phyloP scores from a whole-genome alignment of 2,113 vertebrate genomes.

The Beaufortia kweichowensis region DNA sequence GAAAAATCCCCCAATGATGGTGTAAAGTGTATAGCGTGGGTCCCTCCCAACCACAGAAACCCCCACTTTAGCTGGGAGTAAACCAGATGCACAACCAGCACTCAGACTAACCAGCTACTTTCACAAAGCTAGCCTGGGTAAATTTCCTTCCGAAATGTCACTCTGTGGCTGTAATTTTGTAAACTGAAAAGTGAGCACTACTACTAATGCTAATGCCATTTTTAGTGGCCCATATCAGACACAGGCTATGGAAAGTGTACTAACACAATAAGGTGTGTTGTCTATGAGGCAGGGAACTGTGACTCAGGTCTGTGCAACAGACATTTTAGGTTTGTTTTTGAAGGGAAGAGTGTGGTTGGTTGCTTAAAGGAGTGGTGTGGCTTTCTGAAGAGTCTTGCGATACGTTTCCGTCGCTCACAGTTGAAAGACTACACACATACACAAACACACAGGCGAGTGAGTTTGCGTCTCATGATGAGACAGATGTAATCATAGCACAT shows the following conservation, averaged over 20 bases:
- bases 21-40: slow-evolving; percentile 64
- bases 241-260: not conserved
- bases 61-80: slow-evolving; percentile 21
- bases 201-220: not conserved
- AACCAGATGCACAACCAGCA: not conserved
- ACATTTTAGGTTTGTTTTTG: slow-evolving; percentile 4
- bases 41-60: slow-evolving; percentile 52
- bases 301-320: slow-evolving; percentile 24
- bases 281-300: slow-evolving; percentile 9
- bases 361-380: slow-evolving; percentile 4
- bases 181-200: not conserved
- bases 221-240: not conserved
- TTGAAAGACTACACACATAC: not conserved
- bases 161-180: not conserved
- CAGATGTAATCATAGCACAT: not conserved
- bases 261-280: not conserved
- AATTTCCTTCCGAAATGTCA: slow-evolving; percentile 4
- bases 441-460: not conserved
- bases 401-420: not conserved
- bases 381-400: slow-evolving; percentile 11
- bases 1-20: slow-evolving; percentile 72
- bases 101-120: not conserved
- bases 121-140: slow-evolving; percentile 6
- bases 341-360: not conserved
- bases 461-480: not conserved